phyloP scores from a whole-genome alignment of 2,888 invertebrate genomes.

The Theodoxus fluviatilis region DNA sequence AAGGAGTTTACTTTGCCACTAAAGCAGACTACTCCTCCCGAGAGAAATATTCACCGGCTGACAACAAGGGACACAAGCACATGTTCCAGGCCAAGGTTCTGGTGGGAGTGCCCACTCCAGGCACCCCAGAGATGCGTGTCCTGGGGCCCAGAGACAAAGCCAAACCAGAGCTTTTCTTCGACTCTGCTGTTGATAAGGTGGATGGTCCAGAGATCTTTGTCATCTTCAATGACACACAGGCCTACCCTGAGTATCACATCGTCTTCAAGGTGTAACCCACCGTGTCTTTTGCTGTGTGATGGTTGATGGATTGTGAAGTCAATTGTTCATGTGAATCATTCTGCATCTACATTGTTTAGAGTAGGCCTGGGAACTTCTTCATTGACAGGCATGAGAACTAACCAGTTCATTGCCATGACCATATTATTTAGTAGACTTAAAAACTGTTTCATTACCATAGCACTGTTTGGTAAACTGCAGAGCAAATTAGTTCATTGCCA shows the following conservation, averaged over 20 bases:
- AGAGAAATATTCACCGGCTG: slow-evolving; percentile 1
- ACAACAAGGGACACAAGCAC: neutral
- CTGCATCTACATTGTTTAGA: too few relatives aligned
- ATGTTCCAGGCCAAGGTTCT: neutral
- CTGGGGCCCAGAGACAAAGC: neutral
- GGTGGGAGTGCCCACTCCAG: neutral
- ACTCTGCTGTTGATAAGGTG: neutral
- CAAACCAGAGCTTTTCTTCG: neutral
- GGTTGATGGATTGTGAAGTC: too few relatives aligned
- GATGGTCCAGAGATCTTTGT: neutral
- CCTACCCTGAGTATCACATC: slow-evolving; percentile 3
- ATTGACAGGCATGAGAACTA: too few relatives aligned
- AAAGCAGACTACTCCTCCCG: neutral
- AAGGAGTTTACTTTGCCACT: neutral
- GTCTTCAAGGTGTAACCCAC: too few relatives aligned
- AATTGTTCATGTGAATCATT: too few relatives aligned
- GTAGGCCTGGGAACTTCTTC: too few relatives aligned
- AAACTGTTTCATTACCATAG: too few relatives aligned
- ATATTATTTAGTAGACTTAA: too few relatives aligned
- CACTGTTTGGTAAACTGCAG: too few relatives aligned
- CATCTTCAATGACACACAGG: slow-evolving; percentile 5
- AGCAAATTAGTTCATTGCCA: too few relatives aligned
- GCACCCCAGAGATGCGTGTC: neutral
- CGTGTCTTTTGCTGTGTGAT: too few relatives aligned
- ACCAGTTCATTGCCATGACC: too few relatives aligned